Evolutionary conservation across 2,113 vertebrate species (phyloP).

Genomic region (Catagonus wagneri): DNA sequence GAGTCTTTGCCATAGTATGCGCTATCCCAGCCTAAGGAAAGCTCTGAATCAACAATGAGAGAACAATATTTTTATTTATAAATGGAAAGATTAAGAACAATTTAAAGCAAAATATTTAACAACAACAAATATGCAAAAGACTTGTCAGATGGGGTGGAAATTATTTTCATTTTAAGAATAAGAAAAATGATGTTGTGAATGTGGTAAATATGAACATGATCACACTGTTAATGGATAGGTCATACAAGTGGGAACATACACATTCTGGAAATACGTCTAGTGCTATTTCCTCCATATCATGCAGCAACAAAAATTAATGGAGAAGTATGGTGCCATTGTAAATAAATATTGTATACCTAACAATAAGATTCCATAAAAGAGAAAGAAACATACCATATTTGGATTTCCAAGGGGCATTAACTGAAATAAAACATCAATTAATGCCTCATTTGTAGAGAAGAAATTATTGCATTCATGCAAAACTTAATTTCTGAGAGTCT

Average conservation of each 20-base stretch:
- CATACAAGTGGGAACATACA: not conserved
- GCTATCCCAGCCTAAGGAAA: slow-evolving; percentile 21
- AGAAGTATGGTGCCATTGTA: not conserved
- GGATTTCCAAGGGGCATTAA: slow-evolving; percentile 27
- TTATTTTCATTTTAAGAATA: slow-evolving; percentile 6
- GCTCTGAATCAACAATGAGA: not conserved
- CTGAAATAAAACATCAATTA: slow-evolving; percentile 53
- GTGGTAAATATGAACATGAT: not conserved
- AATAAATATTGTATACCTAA: not conserved
- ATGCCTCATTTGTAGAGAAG: not conserved
- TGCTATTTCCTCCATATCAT: not conserved
- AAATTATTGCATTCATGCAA: slow-evolving; percentile 51
- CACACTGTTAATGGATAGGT: not conserved
- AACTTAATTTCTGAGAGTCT: slow-evolving; percentile 53
- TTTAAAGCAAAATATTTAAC: slow-evolving; percentile 32
- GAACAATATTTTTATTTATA: not conserved
- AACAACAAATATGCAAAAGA: not conserved
- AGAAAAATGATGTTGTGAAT: slow-evolving; percentile 1
- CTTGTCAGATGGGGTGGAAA: not conserved
- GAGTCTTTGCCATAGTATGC: not conserved
- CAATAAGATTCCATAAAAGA: slow-evolving; percentile 1
- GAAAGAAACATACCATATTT: slow-evolving; percentile 46
- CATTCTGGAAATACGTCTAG: not conserved
- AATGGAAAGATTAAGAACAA: not conserved
- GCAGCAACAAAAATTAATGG: not conserved